Conservation (phyloP, 1,140 invertebrate species). For the Coelopa frigida region DNA sequence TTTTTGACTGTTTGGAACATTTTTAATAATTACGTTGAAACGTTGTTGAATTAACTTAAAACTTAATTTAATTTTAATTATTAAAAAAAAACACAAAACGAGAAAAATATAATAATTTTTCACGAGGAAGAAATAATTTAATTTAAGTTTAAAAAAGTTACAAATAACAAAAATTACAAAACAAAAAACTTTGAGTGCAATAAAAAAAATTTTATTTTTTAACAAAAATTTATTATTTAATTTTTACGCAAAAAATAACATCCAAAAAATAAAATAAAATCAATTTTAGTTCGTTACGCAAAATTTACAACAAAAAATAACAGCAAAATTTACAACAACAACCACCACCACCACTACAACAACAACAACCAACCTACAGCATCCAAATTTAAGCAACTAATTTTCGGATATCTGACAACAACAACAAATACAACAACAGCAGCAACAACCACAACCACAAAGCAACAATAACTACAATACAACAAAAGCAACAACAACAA, state of each 20-base stretch:
- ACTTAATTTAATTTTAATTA: constrained; percentile 23
- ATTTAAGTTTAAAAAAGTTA: constrained; percentile 2
- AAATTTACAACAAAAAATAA: constrained; percentile 6
- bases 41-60: constrained; percentile 45
- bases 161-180: constrained; percentile 6
- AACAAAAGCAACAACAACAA: constrained; percentile 22
- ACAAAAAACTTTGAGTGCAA: constrained; percentile 10
- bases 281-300: neutral
- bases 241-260: too few relatives aligned
- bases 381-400: constrained; percentile 4
- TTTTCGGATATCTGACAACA: constrained; percentile 37
- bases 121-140: too few relatives aligned
- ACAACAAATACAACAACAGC: constrained; percentile 37
- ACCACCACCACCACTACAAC: constrained; percentile 8
- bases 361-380: constrained; percentile 3
- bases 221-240: constrained; percentile 1
- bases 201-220: constrained; percentile 11
- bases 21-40: constrained; percentile 46
- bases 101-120: neutral
- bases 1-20: constrained; percentile 46
- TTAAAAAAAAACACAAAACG: constrained; percentile 4
- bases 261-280: constrained; percentile 5
- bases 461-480: constrained; percentile 28
- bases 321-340: constrained; percentile 8
- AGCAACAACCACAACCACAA: too few relatives aligned